These are phyloP conservation scores for Orcinus orca DNA, from an alignment of 2,113 vertebrate species.

Conservation along the genomic window DNA sequence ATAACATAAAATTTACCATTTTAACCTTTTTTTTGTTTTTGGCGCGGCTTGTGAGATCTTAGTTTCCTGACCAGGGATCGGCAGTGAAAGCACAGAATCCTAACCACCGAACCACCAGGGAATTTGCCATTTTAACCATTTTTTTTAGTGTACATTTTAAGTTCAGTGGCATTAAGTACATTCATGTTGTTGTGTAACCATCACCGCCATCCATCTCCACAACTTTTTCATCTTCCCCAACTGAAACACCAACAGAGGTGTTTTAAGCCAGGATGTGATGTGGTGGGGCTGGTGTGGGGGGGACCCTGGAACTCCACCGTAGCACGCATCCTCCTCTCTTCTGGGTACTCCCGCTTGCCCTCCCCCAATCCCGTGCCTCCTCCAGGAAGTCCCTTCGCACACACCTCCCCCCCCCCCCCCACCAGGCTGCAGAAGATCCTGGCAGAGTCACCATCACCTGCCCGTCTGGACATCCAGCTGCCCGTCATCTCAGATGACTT, in stretches of 20 bases:
- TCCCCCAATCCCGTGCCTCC: not conserved
- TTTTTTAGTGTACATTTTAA: not conserved
- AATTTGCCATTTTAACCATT: not conserved
- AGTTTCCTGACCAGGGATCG: not conserved
- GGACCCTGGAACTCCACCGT: not conserved
- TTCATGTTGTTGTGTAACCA: not conserved
- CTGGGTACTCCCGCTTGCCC: too few relatives aligned
- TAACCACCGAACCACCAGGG: not conserved
- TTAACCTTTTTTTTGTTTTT: not conserved
- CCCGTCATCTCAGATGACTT: slow-evolving; percentile 83
- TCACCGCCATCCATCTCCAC: not conserved
- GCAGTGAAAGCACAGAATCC: not conserved
- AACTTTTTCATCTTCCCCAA: not conserved
- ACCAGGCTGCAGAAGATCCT: not conserved
- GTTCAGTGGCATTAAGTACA: not conserved
- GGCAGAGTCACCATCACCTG: slow-evolving; percentile 77
- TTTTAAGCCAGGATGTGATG: not conserved
- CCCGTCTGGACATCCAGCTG: slow-evolving; percentile 81
- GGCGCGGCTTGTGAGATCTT: not conserved
- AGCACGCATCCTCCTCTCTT: not conserved
- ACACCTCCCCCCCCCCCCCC: not conserved
- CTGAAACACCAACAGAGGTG: too few relatives aligned
- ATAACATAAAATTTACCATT: not conserved
- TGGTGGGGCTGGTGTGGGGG: not conserved
- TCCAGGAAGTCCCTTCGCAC: not conserved